Evolutionary conservation across 2,888 invertebrate genomes (phyloP), one percentile per base, ranked within the genome.

Genomic region (Trachelus tabidus): DNA sequence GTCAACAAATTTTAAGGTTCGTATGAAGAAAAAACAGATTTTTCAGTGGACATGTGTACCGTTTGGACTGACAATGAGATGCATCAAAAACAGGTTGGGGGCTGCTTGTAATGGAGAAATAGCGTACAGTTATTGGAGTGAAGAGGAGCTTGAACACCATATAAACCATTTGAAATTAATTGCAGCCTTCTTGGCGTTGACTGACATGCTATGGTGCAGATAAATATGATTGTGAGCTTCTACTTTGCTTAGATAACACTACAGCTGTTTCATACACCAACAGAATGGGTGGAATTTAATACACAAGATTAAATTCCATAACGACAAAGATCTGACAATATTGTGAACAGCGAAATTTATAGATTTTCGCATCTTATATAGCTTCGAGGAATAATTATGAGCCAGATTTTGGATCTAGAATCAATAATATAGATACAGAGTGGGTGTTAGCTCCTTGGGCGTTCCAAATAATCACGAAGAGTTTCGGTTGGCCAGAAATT

Each of bases 351-450:
- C 76, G 81, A 71, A 76, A 79, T 12, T 69, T 84, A 30, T 83
- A 77, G 75, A 68, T 84, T 12, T 80, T 81, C 30, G 83, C 85
- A 3, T 79, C 83, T 4, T 84, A 85, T 68, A 84, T 83, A 35
- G 23, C 75, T 34, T 85, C 83, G 30, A 73, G 69, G 4, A 79
- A 79, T 3, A 85, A 85, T 73, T 31, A 40, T 12, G 77, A 83
- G 56, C 85, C 86, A 11, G 86, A 87, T 77, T 12, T 33, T 23
- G 83, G 76, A 37, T 86, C 85, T 11, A 76, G 86, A 31, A 35
- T 35, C 12, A 56, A 23, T 3, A 76, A 78, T 34, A 9, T 78
- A 12, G 81, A 81, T 68, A 79, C 78, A 34, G 33, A 3, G 33
- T 34, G 3, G 33, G 3, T 2, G 33, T 34, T 34, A 34, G 33